Evolutionary conservation across 2,113 vertebrate species (phyloP).

Genomic region (Grammomys dolichurus): DNA sequence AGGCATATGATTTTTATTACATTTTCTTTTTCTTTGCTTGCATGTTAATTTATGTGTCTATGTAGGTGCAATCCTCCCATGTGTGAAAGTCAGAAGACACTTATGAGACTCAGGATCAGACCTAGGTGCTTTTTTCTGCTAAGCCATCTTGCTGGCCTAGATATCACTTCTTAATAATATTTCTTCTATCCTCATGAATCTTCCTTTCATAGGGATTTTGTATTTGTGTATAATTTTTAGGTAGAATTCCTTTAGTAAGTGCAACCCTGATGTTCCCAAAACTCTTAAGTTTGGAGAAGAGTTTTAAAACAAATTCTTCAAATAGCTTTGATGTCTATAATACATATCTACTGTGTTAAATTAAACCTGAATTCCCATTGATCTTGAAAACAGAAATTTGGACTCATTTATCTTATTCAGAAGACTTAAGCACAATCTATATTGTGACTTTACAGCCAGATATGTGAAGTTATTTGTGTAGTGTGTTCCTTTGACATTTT

Average conservation of each 20-base stretch:
- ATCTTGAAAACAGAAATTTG: background rate
- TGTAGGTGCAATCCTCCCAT: background rate
- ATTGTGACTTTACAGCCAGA: background rate
- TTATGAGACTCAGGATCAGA: background rate
- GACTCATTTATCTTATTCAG: background rate
- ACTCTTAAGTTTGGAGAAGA: background rate
- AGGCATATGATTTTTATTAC: background rate
- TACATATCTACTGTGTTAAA: background rate
- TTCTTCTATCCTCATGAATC: background rate
- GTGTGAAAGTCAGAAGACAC: background rate
- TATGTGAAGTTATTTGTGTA: background rate
- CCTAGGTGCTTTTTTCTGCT: background rate
- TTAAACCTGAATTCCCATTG: background rate
- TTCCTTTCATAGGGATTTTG: constrained; percentile 22
- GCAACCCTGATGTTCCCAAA: background rate
- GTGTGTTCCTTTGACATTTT: background rate
- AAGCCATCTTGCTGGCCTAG: background rate
- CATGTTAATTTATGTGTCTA: background rate
- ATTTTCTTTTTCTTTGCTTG: background rate
- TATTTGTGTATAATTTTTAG: background rate
- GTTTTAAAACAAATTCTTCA: constrained; percentile 30
- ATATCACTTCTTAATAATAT: background rate
- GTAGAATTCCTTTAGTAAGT: constrained; percentile 18
- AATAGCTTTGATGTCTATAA: background rate
- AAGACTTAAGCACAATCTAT: background rate